Base-by-base conservation (phyloP, 2,888 invertebrate species). In the Quadroppia sp. region DNA sequence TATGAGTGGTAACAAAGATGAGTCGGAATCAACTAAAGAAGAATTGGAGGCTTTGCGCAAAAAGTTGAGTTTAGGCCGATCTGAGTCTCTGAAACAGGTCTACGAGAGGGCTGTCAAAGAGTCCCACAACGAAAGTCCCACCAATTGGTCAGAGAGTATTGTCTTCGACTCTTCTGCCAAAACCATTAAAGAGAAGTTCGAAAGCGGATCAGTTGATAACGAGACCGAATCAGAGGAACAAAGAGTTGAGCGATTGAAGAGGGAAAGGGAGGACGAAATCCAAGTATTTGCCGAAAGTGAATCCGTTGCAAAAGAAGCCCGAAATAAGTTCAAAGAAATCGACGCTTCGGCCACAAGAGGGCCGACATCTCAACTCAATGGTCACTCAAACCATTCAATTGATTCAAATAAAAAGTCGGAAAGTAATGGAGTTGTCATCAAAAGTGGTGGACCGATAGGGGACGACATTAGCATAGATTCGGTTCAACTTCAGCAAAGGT, bases 271-370 rank as follows among this genome's bases (percentile, higher is more conserved):
- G 78, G 87, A 87, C 36, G 92, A 92, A 79, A 86, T 87, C n/a
- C 77, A 77, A 40, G 77, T 78, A 28, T 71, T 75, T 17, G 25
- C 53, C 20, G 73, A 71, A 36, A 72, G 42, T n/a, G 76, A 76
- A 15, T 61, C 70, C 17, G 50, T 92, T 78, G 90, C 91, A 80
- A 91, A 91, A 84, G 90, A 91, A 82, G 93, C 93, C 0, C 87
- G 93, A 20, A 90, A 89, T 32, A 87, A 93, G 77, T 94, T 94
- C 83, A 83, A 91, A 83, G 90, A 93, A 82, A 83, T 94, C 78
- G 93, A 94, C 81, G 91, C 92, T 0, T 87, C 88, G 74, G 89
- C 86, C 23, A 88, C 80, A 80, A 89, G 87, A 71, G 73, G 78
- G 45, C 74, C 28, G 42, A 23, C 25, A 23, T 13, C 40, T 4